Percentiles rank a stretch among this genome's conserved stretches.
Conservation (phyloP, 1,140 invertebrate species). For the Glomeris maerens region DNA sequence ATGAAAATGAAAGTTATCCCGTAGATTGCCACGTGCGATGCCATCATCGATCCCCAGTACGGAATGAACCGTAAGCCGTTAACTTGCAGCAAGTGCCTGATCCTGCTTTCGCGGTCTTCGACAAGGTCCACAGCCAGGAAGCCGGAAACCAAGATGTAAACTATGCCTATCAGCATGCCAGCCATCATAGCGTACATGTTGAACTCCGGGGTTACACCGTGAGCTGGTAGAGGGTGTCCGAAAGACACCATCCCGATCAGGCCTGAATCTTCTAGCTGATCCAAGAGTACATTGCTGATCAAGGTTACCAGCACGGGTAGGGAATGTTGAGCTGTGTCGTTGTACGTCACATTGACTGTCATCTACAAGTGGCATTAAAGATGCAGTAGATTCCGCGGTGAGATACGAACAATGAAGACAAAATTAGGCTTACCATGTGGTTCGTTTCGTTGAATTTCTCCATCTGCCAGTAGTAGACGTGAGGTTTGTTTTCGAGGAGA, state of each 20-base stretch:
- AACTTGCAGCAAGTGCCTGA: constrained; percentile 64
- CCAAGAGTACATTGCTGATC: constrained; percentile 53
- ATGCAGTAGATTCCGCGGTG: not conserved
- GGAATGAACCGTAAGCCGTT: constrained; percentile 60
- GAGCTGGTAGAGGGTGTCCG: constrained; percentile 51
- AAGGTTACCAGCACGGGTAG: constrained; percentile 60
- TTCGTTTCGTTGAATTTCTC: not conserved
- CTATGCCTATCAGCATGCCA: constrained; percentile 58
- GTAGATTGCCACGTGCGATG: too few species aligned
- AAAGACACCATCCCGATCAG: constrained; percentile 17
- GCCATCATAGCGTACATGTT: constrained; percentile 53
- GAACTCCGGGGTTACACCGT: constrained; percentile 48
- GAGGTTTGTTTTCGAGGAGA: not conserved
- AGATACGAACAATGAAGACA: constrained; percentile 1
- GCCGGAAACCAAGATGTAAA: constrained; percentile 57
- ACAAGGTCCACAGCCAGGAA: constrained; percentile 65
- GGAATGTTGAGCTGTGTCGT: constrained; percentile 61
- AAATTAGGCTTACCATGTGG: too few species aligned
- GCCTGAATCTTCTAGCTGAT: constrained; percentile 15
- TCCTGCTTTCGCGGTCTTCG: constrained; percentile 64
- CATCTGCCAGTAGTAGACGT: not conserved
- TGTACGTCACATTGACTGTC: constrained; percentile 53
- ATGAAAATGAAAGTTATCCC: too few species aligned
- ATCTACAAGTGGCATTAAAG: constrained; percentile 29
- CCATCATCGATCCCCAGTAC: constrained; percentile 63